These are phyloP conservation scores for Numida meleagris DNA, from an alignment of 2,113 vertebrate species.

Conservation along the genomic window DNA sequence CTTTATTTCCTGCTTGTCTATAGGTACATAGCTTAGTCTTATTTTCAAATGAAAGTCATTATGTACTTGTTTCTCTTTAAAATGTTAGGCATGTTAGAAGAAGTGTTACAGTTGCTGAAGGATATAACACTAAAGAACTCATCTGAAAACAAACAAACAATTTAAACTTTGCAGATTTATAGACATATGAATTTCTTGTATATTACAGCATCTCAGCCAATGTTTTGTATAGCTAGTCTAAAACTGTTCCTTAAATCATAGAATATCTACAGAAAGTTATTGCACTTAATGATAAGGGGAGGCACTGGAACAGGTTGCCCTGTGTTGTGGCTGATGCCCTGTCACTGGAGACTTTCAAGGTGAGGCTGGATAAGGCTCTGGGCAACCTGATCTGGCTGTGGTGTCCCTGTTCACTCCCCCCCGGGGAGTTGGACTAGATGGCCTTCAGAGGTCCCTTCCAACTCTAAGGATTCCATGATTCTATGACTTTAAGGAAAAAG, in stretches of 20 bases:
- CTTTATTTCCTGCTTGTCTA: neutral
- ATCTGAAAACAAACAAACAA: neutral
- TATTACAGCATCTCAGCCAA: neutral
- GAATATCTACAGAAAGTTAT: neutral
- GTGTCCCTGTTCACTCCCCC: too few species aligned
- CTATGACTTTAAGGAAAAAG: neutral
- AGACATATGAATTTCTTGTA: accelerated
- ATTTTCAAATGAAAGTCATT: neutral
- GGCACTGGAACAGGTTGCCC: too few species aligned
- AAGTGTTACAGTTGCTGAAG: neutral
- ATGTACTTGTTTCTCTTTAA: neutral
- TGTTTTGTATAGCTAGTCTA: neutral
- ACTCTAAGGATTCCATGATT: too few species aligned
- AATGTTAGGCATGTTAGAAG: neutral
- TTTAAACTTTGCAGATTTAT: neutral
- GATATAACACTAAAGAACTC: neutral
- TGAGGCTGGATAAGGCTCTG: too few species aligned
- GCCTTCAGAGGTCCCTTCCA: too few species aligned
- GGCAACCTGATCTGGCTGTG: too few species aligned
- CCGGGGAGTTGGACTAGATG: too few species aligned
- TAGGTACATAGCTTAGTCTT: neutral
- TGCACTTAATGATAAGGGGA: neutral
- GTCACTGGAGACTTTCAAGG: too few species aligned
- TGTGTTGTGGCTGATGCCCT: too few species aligned
- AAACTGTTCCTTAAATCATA: neutral